Evolutionary conservation across 53 echinoderm and acorn worm species (phyloP).

Genomic region (Hippasteria phrygiana): DNA sequence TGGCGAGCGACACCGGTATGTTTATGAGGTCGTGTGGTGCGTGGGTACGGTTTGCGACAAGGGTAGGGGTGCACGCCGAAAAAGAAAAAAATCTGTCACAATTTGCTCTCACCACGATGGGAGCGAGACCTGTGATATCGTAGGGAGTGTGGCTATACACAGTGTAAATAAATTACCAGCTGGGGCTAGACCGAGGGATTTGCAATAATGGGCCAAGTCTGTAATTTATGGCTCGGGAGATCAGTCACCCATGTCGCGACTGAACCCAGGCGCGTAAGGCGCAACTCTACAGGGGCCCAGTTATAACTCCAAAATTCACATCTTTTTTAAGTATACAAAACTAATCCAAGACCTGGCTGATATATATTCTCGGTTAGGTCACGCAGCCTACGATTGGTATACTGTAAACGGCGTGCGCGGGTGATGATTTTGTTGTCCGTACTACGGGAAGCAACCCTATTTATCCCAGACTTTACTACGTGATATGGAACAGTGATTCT

Average conservation of each 20-base stretch:
- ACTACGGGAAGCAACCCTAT: neutral
- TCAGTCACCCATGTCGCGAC: slow-evolving; percentile 54
- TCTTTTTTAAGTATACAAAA: neutral
- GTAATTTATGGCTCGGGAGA: slow-evolving; percentile 41
- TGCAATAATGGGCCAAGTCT: slow-evolving; percentile 6
- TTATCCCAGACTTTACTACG: neutral
- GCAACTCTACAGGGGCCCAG: slow-evolving; percentile 10
- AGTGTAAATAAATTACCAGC: slow-evolving; percentile 50
- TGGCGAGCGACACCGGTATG: neutral
- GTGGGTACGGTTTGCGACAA: neutral
- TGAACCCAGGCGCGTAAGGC: slow-evolving; percentile 1
- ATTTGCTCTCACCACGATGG: slow-evolving; percentile 29
- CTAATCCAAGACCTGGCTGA: neutral
- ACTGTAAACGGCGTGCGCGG: too few relatives aligned
- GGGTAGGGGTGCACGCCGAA: neutral
- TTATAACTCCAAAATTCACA: neutral
- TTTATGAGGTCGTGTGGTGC: slow-evolving; percentile 28
- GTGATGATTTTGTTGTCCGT: neutral
- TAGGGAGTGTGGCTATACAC: slow-evolving; percentile 13
- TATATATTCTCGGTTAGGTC: too few relatives aligned
- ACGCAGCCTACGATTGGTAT: too few relatives aligned
- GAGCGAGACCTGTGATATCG: slow-evolving; percentile 14
- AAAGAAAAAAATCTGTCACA: slow-evolving; percentile 38
- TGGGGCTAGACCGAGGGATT: slow-evolving; percentile 5
- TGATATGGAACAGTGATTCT: neutral